Conservation (phyloP, 2,113 vertebrate genomes). For the Dicerorhinus sumatrensis region DNA sequence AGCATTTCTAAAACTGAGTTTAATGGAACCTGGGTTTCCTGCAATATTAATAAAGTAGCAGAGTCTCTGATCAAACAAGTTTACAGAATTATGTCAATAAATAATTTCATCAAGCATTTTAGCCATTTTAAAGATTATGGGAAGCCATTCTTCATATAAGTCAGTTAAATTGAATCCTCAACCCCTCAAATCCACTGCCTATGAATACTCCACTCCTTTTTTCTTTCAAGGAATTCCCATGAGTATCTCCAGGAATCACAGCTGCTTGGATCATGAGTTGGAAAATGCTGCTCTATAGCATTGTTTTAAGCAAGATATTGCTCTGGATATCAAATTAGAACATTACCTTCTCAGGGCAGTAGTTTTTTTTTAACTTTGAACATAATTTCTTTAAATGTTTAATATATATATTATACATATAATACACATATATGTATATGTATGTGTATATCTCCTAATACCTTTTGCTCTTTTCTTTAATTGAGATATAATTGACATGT, state of each 20-base stretch:
- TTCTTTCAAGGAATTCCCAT: neutral
- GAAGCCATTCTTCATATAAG: neutral
- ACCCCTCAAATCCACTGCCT: neutral
- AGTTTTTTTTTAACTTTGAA: neutral
- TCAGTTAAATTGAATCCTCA: neutral
- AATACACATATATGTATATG: neutral
- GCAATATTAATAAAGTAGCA: neutral
- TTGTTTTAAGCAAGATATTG: neutral
- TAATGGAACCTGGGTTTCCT: neutral
- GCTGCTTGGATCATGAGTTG: neutral
- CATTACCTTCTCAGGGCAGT: neutral
- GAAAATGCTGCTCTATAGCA: neutral
- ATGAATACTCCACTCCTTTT: neutral
- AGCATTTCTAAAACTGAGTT: neutral
- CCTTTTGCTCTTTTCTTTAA: neutral
- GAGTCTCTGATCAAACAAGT: neutral
- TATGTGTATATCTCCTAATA: neutral
- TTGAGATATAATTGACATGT: neutral
- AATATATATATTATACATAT: neutral
- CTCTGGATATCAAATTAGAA: neutral
- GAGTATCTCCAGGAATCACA: neutral
- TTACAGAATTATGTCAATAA: neutral
- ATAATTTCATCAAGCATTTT: neutral
- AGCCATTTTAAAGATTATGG: neutral
- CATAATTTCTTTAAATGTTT: neutral